Percentiles rank a stretch among this genome's conserved stretches.
Conservation (phyloP, 2,797 vertebrate genomes). For the Craterocephalus amniculus region DNA sequence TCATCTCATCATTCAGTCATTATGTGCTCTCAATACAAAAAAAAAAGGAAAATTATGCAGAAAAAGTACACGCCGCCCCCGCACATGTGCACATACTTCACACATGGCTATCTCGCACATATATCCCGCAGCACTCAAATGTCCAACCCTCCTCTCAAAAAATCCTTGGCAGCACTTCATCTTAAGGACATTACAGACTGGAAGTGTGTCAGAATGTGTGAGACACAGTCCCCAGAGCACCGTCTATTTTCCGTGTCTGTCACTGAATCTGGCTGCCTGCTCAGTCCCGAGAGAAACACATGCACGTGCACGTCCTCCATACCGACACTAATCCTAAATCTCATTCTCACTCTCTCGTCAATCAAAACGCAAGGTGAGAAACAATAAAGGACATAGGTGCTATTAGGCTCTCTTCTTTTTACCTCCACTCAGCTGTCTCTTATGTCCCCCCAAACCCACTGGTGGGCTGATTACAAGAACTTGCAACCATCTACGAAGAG, state of each 20-base stretch:
- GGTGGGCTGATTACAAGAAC: conserved; percentile 43
- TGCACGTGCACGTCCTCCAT: conserved; percentile 13
- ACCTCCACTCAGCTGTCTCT: conserved; percentile 8
- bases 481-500: conserved; percentile 49
- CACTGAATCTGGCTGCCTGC: conserved; percentile 62
- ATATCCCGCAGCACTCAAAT: conserved; percentile 52
- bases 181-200: conserved; percentile 74
- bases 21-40: conserved; percentile 23
- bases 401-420: conserved; percentile 17
- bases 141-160: conserved; percentile 47
- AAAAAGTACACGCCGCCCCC: conserved; percentile 16
- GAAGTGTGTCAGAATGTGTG: conserved; percentile 76
- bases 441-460: conserved; percentile 11
- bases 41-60: conserved; percentile 25
- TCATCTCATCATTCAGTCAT: conserved; percentile 22
- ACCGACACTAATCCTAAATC: conserved; percentile 39
- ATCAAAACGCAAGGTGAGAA: conserved; percentile 52
- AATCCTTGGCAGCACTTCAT: conserved; percentile 61
- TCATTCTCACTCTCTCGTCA: conserved; percentile 43
- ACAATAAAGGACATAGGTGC: conserved; percentile 21
- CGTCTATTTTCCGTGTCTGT: conserved; percentile 68
- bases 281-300: conserved; percentile 53
- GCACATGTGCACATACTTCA: conserved; percentile 35
- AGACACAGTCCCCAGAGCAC: conserved; percentile 75
- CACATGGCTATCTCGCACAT: conserved; percentile 41